These are phyloP conservation scores for Venustaconcha ellipsiformis DNA, from an alignment of 1,140 invertebrate genomes.

Conservation along the genomic window DNA sequence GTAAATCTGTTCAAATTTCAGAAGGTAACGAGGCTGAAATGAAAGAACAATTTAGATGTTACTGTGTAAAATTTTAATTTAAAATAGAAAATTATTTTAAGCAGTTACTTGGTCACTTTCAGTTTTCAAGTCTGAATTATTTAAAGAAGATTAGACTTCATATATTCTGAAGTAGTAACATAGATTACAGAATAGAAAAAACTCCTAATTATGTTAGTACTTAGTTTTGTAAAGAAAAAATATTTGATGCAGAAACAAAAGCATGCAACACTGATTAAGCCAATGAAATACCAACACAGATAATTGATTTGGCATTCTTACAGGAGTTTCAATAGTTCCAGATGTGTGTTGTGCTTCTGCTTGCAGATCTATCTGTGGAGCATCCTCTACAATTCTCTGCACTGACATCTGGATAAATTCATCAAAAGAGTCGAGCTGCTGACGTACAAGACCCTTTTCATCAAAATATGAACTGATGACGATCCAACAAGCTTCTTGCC, in stretches of 20 bases:
- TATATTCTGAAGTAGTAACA: no score
- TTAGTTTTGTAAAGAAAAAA: no score
- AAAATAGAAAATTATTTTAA: no score
- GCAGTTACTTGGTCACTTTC: no score
- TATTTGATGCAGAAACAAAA: no score
- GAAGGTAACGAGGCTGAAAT: slow-evolving; percentile 83
- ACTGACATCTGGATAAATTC: slow-evolving; percentile 99
- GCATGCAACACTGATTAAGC: no score
- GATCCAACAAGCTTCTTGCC: slow-evolving; percentile 99
- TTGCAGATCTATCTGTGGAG: slow-evolving; percentile 96
- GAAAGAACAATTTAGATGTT: slow-evolving; percentile 23
- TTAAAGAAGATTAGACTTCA: no score
- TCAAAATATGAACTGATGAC: slow-evolving; percentile 99
- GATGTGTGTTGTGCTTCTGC: slow-evolving; percentile 96
- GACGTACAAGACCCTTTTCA: slow-evolving; percentile 97
- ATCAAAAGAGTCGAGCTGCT: slow-evolving; percentile 99
- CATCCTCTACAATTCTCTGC: slow-evolving; percentile 98
- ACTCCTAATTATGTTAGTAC: no score
- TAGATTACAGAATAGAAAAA: no score
- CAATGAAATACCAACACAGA: no score
- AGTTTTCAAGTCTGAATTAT: no score
- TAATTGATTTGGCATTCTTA: slow-evolving; percentile 63
- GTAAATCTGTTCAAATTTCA: slow-evolving; percentile 99
- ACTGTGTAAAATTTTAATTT: no score
- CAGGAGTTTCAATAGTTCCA: slow-evolving; percentile 92